phyloP scores from a whole-genome alignment of 1,140 invertebrate genomes.

The Drosophila subobscura region DNA sequence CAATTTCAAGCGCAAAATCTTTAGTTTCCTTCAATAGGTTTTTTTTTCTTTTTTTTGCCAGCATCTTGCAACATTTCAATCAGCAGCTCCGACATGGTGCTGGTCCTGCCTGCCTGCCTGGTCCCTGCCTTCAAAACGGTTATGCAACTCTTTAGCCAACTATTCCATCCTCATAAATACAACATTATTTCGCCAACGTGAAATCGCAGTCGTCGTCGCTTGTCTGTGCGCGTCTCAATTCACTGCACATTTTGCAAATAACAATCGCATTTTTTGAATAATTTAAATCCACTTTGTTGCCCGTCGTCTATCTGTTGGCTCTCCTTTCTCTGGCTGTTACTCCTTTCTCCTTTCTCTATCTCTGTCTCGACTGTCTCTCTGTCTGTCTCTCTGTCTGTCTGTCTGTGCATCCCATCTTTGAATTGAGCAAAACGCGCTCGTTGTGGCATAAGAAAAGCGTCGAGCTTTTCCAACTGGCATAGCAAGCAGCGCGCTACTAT shows the following conservation, averaged over 20 bases:
- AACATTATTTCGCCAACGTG: conserved; percentile 75
- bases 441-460: conserved; percentile 64
- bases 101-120: not conserved
- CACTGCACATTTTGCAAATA: conserved; percentile 81
- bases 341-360: not conserved
- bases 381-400: not conserved
- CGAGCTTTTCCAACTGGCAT: conserved; percentile 37
- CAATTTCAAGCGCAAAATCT: no score
- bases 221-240: conserved; percentile 75
- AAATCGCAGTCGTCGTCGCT: conserved; percentile 72
- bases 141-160: conserved; percentile 53
- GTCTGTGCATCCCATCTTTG: conserved; percentile 17
- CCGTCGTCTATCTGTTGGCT: conserved; percentile 28
- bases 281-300: conserved; percentile 81
- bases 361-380: conserved; percentile 12
- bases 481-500: conserved; percentile 40
- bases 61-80: no score
- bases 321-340: not conserved
- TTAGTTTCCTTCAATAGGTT: no score
- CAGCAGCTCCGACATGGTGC: no score
- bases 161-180: conserved; percentile 74
- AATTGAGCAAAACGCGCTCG: conserved; percentile 53
- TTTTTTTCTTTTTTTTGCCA: no score
- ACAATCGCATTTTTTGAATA: conserved; percentile 82
- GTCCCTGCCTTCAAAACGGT: no score